Base-by-base conservation (phyloP, 2,797 vertebrate species). In the Falco rusticolus region DNA sequence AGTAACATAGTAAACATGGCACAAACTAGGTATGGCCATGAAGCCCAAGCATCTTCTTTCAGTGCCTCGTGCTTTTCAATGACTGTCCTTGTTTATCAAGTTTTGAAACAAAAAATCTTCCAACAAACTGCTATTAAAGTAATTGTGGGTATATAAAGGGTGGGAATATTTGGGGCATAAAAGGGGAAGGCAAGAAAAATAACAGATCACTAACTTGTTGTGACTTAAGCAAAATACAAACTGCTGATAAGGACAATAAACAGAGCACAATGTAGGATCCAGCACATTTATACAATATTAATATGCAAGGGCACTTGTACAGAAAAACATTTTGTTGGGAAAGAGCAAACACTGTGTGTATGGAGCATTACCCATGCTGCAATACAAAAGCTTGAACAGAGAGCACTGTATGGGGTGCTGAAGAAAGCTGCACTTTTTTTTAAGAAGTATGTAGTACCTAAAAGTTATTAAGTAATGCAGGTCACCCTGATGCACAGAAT, bases 361-460 rank as follows among this genome's bases (percentile, higher is more conserved):
- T 31, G 48, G 7, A 9, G 19, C 9, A 2, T 25, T 48, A 16
- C 18, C 74, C 11, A 29, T 21, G 21, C 34, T 69, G 16, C 16
- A 75, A n/a, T 22, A n/a, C 1, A 41, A 76, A 56, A 45, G 12
- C 43, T 20, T 22, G 10, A 66, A 50, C 13, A 48, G 24, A 43
- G 13, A 50, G 24, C 7, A 17, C 7, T 20, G 2, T 17, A 45
- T 0, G 3, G 24, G 37, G 2, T 10, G 53, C 26, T 53, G 41
- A 75, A 66, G 28, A 11, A 78, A 89, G 11, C 2, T 37, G 24
- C 34, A 20, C 13, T 63, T 66, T 5, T 51, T 72, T 60, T 39
- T 19, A n/a, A 48, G 37, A 94, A 65, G 7, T 31, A 57, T 12
- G 4, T 16, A 74, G 11, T 65, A 43, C 17, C 6, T 26, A 12